Conservation (phyloP, 2,888 invertebrate species). For the Lissocephala sabroskyi region DNA sequence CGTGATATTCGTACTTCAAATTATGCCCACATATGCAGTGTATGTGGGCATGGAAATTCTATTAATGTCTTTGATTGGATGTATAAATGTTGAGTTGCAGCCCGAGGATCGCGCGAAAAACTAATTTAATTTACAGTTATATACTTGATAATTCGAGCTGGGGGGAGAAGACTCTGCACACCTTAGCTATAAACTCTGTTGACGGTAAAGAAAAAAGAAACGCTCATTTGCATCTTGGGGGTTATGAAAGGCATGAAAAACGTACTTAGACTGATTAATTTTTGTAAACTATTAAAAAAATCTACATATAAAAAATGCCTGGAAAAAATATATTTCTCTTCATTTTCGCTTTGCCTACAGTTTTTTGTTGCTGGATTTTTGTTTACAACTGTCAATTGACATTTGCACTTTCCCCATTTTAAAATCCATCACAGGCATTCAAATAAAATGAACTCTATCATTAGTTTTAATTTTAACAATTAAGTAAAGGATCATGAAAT, state of each 20-base stretch:
- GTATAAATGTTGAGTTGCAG: no score
- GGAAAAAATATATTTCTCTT: background rate
- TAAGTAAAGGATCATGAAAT: conserved; percentile 38
- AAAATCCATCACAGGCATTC: conserved; percentile 1
- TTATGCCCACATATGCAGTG: conserved; percentile 38
- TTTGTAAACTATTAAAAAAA: conserved; percentile 37
- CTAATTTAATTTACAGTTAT: conserved; percentile 2
- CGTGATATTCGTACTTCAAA: conserved; percentile 55
- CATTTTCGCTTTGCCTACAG: conserved; percentile 1
- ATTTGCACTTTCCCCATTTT: no score
- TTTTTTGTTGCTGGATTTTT: conserved; percentile 10
- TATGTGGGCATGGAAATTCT: conserved; percentile 25
- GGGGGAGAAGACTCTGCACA: conserved; percentile 22
- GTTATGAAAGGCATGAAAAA: conserved; percentile 2
- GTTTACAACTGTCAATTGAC: no score
- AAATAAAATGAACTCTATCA: conserved; percentile 27
- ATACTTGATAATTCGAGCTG: conserved; percentile 1
- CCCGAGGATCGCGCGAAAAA: no score
- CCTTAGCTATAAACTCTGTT: conserved; percentile 10
- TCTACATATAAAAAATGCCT: background rate
- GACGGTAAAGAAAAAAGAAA: conserved; percentile 14
- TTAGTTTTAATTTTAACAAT: conserved; percentile 58
- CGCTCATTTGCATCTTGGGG: conserved; percentile 9
- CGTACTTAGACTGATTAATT: conserved; percentile 64
- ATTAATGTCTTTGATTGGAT: no score